phyloP scores from a whole-genome alignment of 2,888 invertebrate genomes.

The Drosophila ustulata region DNA sequence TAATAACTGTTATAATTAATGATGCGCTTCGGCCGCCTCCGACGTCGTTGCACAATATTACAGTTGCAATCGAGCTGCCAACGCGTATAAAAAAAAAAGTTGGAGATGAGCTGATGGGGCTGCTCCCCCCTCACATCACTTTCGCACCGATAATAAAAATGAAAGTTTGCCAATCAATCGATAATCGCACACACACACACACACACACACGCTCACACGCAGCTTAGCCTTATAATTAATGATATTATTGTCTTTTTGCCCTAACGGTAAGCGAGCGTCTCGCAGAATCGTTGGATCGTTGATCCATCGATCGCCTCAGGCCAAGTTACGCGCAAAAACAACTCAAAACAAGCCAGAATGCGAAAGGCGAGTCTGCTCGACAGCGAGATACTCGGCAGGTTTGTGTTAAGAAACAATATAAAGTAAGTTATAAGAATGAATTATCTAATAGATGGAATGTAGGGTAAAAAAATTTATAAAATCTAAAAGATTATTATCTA shows the following conservation, averaged over 20 bases:
- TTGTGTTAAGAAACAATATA: no score
- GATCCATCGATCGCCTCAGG: slow-evolving; percentile 3
- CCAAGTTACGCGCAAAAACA: slow-evolving; percentile 54
- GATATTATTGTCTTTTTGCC: slow-evolving; percentile 16
- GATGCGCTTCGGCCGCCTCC: slow-evolving; percentile 48
- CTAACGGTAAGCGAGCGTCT: slow-evolving; percentile 27
- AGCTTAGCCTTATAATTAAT: slow-evolving; percentile 37
- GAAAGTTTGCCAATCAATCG: slow-evolving; percentile 46
- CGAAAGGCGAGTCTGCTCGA: background rate
- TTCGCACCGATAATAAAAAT: slow-evolving; percentile 43
- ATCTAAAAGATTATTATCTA: no score
- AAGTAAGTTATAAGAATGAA: no score
- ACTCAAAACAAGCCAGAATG: background rate
- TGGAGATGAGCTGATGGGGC: background rate
- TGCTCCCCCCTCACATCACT: slow-evolving; percentile 21
- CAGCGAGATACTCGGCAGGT: background rate
- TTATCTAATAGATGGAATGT: no score
- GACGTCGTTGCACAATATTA: slow-evolving; percentile 46
- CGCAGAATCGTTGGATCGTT: slow-evolving; percentile 21
- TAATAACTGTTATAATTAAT: slow-evolving; percentile 77
- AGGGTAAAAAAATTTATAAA: no score
- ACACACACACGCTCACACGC: background rate
- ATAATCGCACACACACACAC: slow-evolving; percentile 15
- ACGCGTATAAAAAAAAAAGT: slow-evolving; percentile 20
- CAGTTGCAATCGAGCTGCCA: slow-evolving; percentile 39